Evolutionary conservation across 2,797 vertebrate genomes (phyloP).

Genomic region (Coregonus suidteri): DNA sequence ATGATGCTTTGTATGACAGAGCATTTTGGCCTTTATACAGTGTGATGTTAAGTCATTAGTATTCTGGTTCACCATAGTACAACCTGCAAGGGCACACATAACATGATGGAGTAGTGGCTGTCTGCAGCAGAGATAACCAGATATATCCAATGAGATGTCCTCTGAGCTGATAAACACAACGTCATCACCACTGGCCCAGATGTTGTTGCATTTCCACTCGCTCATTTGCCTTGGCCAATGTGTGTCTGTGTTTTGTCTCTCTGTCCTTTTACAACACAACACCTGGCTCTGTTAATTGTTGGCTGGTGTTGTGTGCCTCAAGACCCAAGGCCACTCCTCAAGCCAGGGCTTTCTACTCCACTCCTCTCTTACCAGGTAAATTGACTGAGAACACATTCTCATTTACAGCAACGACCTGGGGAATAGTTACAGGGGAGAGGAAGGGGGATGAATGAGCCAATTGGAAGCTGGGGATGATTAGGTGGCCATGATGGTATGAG

Average conservation of each 20-base stretch:
- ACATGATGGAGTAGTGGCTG: not conserved
- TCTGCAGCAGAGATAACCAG: not conserved
- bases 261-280: not conserved
- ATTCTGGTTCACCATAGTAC: not conserved
- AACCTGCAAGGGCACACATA: not conserved
- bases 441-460: too few relatives aligned
- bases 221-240: not conserved
- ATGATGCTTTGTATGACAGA: not conserved
- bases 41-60: not conserved
- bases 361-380: too few relatives aligned
- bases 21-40: not conserved
- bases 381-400: too few relatives aligned
- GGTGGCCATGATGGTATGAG: too few relatives aligned
- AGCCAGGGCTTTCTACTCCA: not conserved
- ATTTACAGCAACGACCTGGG: too few relatives aligned
- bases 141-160: not conserved
- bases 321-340: not conserved
- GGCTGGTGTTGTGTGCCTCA: not conserved
- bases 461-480: too few relatives aligned
- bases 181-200: not conserved
- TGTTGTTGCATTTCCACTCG: not conserved
- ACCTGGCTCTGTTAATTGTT: not conserved
- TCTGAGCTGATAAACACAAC: not conserved
- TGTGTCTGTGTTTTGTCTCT: not conserved
- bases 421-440: too few relatives aligned